Evolutionary conservation across 2,888 invertebrate species (phyloP).

Genomic region (Limenitis arthemis): DNA sequence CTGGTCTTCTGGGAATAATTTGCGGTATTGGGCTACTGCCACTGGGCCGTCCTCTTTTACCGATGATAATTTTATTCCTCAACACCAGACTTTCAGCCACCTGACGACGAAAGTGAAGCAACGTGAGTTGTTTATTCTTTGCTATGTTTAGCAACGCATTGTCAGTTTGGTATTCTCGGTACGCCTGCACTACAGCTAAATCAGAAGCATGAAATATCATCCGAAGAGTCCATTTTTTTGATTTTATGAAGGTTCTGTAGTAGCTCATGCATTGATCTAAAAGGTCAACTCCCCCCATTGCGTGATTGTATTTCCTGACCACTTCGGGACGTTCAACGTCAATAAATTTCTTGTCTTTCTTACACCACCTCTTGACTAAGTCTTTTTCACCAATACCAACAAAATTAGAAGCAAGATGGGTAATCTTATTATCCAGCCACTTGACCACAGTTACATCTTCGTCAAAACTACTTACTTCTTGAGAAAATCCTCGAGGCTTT

Average conservation of each 20-base stretch:
- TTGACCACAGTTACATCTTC: slow-evolving; percentile 28
- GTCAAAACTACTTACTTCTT: slow-evolving; percentile 20
- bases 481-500: slow-evolving; percentile 25
- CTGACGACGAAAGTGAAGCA: slow-evolving; percentile 27
- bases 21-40: slow-evolving; percentile 22
- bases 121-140: slow-evolving; percentile 24
- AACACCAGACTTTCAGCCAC: slow-evolving; percentile 28
- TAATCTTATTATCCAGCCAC: slow-evolving; percentile 29
- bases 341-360: slow-evolving; percentile 21
- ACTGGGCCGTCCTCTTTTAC: slow-evolving; percentile 29
- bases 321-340: slow-evolving; percentile 30
- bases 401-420: slow-evolving; percentile 28
- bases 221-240: slow-evolving; percentile 34
- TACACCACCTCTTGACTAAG: slow-evolving; percentile 25
- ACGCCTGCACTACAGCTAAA: slow-evolving; percentile 27
- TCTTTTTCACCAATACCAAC: slow-evolving; percentile 27
- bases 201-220: slow-evolving; percentile 31
- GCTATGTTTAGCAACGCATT: slow-evolving; percentile 22
- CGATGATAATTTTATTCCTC: slow-evolving; percentile 23
- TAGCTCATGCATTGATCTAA: slow-evolving; percentile 33
- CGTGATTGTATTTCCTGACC: slow-evolving; percentile 32
- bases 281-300: slow-evolving; percentile 35
- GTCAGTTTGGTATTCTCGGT: slow-evolving; percentile 26
- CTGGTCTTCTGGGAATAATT: slow-evolving; percentile 28
- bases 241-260: slow-evolving; percentile 34